Evolutionary conservation across 2,888 invertebrate species (phyloP).

Genomic region (Hydrotaea diabolus): DNA sequence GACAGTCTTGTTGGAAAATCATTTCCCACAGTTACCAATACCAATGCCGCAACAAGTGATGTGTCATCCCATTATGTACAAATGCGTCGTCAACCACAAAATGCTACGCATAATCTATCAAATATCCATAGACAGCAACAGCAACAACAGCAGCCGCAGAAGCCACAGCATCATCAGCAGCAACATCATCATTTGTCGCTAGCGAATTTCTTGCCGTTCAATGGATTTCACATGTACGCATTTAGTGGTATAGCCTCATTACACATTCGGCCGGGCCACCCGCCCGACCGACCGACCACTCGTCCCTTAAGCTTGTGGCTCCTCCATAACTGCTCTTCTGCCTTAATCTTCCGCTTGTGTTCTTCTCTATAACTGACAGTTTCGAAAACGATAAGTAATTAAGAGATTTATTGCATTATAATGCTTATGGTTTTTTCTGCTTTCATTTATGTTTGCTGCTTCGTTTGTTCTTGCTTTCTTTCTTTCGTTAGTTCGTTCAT

Average conservation of each 20-base stretch:
- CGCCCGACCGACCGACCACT: too few species aligned
- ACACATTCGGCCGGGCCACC: neutral
- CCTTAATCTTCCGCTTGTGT: neutral
- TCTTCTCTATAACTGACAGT: conserved; percentile 31
- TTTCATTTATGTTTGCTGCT: conserved; percentile 8
- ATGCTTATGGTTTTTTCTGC: conserved; percentile 1
- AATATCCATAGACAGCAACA: conserved; percentile 45
- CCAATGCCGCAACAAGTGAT: conserved; percentile 40
- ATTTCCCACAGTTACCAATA: conserved; percentile 16
- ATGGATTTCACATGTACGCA: conserved; percentile 66
- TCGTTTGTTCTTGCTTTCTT: neutral
- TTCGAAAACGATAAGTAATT: conserved; percentile 40
- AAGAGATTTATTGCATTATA: conserved; percentile 31
- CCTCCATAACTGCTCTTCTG: conserved; percentile 1
- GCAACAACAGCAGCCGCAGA: neutral
- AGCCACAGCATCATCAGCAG: neutral
- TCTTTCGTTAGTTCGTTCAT: neutral
- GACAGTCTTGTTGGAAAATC: neutral
- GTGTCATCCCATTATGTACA: conserved; percentile 53
- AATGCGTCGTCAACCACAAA: conserved; percentile 42
- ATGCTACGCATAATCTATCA: conserved; percentile 40
- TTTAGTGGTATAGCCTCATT: conserved; percentile 46
- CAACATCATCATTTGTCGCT: conserved; percentile 56
- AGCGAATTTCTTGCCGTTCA: conserved; percentile 60
- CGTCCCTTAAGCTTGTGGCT: conserved; percentile 19